These are phyloP conservation scores for Ifrita kowaldi DNA, from an alignment of 2,113 vertebrate genomes.

Conservation along the genomic window DNA sequence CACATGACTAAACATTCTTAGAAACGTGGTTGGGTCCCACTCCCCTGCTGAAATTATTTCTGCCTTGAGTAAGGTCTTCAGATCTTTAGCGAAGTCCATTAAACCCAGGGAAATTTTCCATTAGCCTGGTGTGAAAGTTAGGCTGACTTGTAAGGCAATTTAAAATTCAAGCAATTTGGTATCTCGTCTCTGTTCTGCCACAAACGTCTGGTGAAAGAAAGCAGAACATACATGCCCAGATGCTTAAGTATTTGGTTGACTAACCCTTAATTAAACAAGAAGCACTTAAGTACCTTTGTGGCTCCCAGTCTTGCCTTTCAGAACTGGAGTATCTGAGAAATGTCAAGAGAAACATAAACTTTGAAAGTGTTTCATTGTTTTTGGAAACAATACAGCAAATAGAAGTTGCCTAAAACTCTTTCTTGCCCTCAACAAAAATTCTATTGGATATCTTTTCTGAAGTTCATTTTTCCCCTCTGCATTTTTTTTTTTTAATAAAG, in stretches of 20 bases:
- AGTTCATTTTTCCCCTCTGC: neutral
- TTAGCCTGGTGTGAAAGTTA: neutral
- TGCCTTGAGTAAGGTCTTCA: neutral
- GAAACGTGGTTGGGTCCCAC: neutral
- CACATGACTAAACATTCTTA: neutral
- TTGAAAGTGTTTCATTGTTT: neutral
- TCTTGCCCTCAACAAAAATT: neutral
- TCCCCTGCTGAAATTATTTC: neutral
- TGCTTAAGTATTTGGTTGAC: conserved; percentile 5
- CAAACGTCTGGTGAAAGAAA: neutral
- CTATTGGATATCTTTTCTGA: neutral
- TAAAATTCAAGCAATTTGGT: neutral
- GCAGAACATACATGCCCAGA: neutral
- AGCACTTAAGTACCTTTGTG: conserved; percentile 14
- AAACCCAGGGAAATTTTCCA: neutral
- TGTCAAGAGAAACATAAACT: conserved; percentile 14
- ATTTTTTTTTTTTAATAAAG: neutral
- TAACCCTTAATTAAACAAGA: neutral
- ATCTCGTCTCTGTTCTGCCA: neutral
- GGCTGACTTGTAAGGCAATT: neutral
- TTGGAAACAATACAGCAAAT: neutral
- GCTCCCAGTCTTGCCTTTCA: neutral
- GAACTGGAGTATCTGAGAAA: neutral
- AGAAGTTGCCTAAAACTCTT: neutral
- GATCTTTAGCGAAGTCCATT: neutral